Percentiles rank a stretch among this genome's conserved stretches.
Conservation (phyloP, 2,797 vertebrate genomes). For the Dryobates pubescens region DNA sequence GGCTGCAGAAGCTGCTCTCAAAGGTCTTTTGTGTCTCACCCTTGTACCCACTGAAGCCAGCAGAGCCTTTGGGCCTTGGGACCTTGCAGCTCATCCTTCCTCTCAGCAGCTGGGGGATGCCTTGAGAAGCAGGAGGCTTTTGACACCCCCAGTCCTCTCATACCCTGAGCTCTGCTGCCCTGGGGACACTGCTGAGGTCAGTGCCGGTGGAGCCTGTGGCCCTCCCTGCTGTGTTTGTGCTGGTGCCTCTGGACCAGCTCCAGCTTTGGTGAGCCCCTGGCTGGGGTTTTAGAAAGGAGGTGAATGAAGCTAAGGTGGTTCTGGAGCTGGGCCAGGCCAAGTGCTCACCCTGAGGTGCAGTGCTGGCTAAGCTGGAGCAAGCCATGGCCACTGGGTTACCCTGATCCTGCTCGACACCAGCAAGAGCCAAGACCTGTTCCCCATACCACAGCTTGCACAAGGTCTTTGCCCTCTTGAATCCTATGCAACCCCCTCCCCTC, state of each 20-base stretch:
- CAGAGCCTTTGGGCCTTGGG: background rate
- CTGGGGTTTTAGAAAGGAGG: background rate
- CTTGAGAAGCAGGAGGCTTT: background rate
- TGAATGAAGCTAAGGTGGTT: background rate
- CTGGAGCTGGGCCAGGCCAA: background rate
- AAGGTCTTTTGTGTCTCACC: background rate
- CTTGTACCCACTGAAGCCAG: background rate
- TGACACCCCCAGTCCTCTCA: background rate
- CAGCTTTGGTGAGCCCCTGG: background rate
- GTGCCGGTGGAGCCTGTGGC: background rate
- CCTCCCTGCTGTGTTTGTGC: background rate
- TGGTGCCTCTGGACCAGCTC: background rate
- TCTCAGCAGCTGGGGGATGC: rapidly evolving
- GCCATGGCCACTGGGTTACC: background rate
- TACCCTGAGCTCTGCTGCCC: background rate
- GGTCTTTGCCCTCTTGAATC: slow-evolving; percentile 45
- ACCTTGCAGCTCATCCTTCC: background rate
- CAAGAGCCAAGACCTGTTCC: slow-evolving; percentile 43
- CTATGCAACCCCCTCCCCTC: slow-evolving; percentile 45
- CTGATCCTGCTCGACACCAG: background rate
- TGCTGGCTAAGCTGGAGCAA: background rate
- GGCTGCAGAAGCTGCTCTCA: background rate
- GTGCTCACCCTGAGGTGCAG: background rate
- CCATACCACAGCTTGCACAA: slow-evolving; percentile 15
- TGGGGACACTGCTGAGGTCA: background rate